Percentiles rank a stretch among this genome's conserved stretches.
Conservation (phyloP, 1,140 invertebrate genomes). For the Nebria ingens region DNA sequence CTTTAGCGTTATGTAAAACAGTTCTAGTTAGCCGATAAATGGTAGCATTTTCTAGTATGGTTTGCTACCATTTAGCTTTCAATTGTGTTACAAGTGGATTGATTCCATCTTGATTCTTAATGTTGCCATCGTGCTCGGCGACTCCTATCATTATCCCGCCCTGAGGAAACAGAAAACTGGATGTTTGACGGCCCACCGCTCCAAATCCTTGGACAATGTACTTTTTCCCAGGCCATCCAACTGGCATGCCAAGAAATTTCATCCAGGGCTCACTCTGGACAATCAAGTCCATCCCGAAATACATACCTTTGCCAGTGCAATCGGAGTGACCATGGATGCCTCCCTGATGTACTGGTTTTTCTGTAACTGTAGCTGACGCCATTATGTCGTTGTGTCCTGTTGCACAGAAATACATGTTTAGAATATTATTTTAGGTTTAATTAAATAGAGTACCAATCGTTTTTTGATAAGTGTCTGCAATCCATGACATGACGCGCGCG, state of each 20-base stretch:
- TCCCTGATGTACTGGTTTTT: slow-evolving; percentile 67
- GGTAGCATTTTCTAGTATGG: too few species aligned
- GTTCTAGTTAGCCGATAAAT: not conserved
- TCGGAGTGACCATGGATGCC: slow-evolving; percentile 74
- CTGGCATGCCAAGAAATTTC: slow-evolving; percentile 55
- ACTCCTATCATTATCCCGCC: slow-evolving; percentile 76
- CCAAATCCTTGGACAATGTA: slow-evolving; percentile 85
- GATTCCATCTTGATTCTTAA: slow-evolving; percentile 72
- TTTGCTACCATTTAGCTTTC: too few species aligned
- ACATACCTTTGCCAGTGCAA: slow-evolving; percentile 84
- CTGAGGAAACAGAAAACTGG: slow-evolving; percentile 62
- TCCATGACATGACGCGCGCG: slow-evolving; percentile 75
- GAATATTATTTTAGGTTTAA: not conserved
- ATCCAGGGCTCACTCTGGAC: slow-evolving; percentile 70
- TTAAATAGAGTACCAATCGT: slow-evolving; percentile 43
- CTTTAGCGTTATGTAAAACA: not conserved
- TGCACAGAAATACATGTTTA: not conserved
- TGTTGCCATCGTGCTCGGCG: slow-evolving; percentile 57
- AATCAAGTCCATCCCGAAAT: slow-evolving; percentile 71
- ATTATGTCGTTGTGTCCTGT: slow-evolving; percentile 61
- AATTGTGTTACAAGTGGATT: slow-evolving; percentile 60
- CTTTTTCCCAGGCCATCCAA: slow-evolving; percentile 67
- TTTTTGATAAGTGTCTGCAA: slow-evolving; percentile 72
- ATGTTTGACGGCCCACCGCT: slow-evolving; percentile 77
- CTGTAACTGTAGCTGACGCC: slow-evolving; percentile 73